Conservation (phyloP, 2,113 vertebrate species). For the Mastomys natalensis region DNA sequence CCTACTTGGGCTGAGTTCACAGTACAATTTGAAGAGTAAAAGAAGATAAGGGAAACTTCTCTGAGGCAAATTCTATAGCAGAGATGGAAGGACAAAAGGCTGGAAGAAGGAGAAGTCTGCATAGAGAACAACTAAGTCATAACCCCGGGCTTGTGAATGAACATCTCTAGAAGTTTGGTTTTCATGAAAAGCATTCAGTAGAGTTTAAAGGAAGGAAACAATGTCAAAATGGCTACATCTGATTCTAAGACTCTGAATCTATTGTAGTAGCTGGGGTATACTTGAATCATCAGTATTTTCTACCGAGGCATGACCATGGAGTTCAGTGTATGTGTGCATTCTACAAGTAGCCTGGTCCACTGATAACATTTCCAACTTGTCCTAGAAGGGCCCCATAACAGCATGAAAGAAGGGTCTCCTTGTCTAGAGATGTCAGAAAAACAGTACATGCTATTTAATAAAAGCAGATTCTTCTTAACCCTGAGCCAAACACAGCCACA, state of each 20-base stretch:
- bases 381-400: not conserved
- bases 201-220: not conserved
- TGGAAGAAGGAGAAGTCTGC: not conserved
- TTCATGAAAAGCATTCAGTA: not conserved
- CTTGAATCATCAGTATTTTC: not conserved
- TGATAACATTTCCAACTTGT: not conserved
- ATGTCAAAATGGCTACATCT: not conserved
- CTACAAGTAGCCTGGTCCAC: fast-evolving
- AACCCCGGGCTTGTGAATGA: not conserved
- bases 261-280: not conserved
- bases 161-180: not conserved
- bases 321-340: fast-evolving
- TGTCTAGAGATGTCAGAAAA: not conserved
- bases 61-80: not conserved
- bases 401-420: not conserved
- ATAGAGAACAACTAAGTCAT: not conserved
- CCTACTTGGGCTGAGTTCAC: not conserved
- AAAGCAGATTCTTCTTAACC: not conserved
- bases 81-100: not conserved
- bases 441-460: not conserved
- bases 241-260: not conserved
- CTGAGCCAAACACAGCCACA: not conserved
- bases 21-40: not conserved
- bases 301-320: not conserved
- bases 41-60: not conserved